Conservation (phyloP, 2,888 invertebrate genomes). For the Campoplex nolae region DNA sequence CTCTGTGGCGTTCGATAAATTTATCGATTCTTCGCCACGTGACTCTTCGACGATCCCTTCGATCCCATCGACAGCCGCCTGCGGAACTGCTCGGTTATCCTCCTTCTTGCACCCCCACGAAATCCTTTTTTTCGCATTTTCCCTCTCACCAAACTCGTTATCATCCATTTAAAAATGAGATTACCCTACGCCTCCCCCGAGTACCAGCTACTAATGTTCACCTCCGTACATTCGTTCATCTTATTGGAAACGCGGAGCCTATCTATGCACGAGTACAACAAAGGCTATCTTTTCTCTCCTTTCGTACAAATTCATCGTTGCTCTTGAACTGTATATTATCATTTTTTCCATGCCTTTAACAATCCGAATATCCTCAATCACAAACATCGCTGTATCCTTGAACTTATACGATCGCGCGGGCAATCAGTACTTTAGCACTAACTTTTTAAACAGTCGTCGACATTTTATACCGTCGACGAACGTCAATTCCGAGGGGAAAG, state of each 20-base stretch:
- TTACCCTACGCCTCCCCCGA: not conserved
- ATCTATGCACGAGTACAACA: slow-evolving; percentile 31
- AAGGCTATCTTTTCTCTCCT: not conserved
- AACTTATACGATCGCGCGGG: not conserved
- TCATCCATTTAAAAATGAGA: slow-evolving; percentile 56
- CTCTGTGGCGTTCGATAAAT: slow-evolving; percentile 20
- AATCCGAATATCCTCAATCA: not conserved
- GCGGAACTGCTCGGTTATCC: slow-evolving; percentile 11
- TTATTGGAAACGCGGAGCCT: not conserved
- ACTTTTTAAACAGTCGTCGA: not conserved
- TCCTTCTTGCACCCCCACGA: slow-evolving; percentile 24
- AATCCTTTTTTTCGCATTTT: slow-evolving; percentile 37
- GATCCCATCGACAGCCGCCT: slow-evolving; percentile 20
- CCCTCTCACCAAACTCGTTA: slow-evolving; percentile 23
- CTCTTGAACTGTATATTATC: not conserved
- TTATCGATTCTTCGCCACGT: slow-evolving; percentile 46
- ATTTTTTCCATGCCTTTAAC: not conserved
- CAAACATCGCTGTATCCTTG: not conserved
- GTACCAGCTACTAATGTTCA: not conserved
- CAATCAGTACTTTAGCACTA: not conserved
- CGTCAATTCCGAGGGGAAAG: no score
- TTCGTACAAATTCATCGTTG: not conserved
- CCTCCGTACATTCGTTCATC: not conserved
- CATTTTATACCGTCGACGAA: not conserved
- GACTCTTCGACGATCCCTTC: slow-evolving; percentile 3